phyloP scores from a whole-genome alignment of 2,797 vertebrate genomes.

The Hydrocynus forskahlii region DNA sequence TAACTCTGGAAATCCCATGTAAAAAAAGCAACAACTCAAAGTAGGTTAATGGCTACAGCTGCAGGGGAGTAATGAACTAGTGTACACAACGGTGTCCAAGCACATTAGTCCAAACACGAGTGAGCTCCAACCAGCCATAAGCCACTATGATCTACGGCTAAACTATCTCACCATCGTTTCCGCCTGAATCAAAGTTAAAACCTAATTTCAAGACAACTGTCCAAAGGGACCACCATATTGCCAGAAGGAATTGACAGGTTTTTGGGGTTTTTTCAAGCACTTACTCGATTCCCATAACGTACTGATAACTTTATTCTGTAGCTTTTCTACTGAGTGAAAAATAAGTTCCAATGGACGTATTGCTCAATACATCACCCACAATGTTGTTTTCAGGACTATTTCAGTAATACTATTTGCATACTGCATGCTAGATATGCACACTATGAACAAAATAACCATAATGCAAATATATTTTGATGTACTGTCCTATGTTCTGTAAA shows the following conservation, averaged over 20 bases:
- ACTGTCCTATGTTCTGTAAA: not conserved
- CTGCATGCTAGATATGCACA: not conserved
- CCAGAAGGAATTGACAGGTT: not conserved
- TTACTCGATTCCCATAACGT: not conserved
- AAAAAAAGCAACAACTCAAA: constrained; percentile 42
- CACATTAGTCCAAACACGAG: constrained; percentile 47
- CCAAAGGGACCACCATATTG: not conserved
- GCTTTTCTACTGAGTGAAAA: not conserved
- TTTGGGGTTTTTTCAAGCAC: too few relatives aligned
- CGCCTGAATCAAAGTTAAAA: not conserved
- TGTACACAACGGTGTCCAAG: constrained; percentile 41
- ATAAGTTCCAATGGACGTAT: not conserved
- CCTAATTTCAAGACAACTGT: not conserved
- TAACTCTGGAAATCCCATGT: constrained; percentile 40
- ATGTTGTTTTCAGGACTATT: not conserved
- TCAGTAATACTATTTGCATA: not conserved
- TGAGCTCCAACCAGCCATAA: constrained; percentile 28
- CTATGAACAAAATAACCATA: not conserved
- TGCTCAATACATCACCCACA: not conserved
- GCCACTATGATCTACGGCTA: constrained; percentile 12
- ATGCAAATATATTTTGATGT: not conserved
- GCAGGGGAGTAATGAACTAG: constrained; percentile 45
- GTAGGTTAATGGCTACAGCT: constrained; percentile 60
- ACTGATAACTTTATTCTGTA: not conserved
- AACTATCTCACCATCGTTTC: not conserved